Evolutionary conservation across 2,888 invertebrate genomes (phyloP), one percentile per base, ranked within the genome.

Genomic region (Drosophila neonasuta): DNA sequence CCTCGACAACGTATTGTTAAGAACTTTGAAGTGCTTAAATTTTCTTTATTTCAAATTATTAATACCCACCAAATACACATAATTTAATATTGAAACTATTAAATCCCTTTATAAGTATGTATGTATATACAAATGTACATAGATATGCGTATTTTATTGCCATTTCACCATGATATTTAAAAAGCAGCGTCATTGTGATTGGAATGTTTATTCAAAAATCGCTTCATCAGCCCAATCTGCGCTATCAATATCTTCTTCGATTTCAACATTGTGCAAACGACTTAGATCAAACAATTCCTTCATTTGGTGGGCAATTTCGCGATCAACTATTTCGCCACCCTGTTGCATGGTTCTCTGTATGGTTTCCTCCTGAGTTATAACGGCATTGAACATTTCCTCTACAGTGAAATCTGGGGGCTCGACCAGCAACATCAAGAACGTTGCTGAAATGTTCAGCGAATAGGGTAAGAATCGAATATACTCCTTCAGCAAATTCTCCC

Each of bases 241-340:
- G 11, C 6, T 36, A 44, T 80, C 69, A 50, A 88, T 78, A 36
- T 72, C 76, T 29, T 83, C 74, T 56, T 81, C 85, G 10, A 90
- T 68, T 68, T 88, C 70, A 0, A 88, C 79, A 48, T 83, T 72
- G 51, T 84, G 68, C 54, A 68, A 48, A 8, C 68, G 59, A 58
- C 84, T 80, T 5, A 90, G 59, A 2, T 89, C 88, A 64, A 80
- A 89, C 57, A 91, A 64, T 69, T 91, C 90, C 51, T 66, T 82
- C 9, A 88, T 50, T 71, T 90, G 88, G 36, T 88, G 81, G 0
- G 90, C 81, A 24, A 90, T 41, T 66, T 91, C 91, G 3, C 72
- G 77, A 68, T 91, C 86, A 0, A 88, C 85, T 1, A 69, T 29
- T 54, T 90, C 89, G 0, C 91, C 91, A 1, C 91, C 91, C n/a